Evolutionary conservation across 2,888 invertebrate species (phyloP).

Genomic region (Heliconius hortense): DNA sequence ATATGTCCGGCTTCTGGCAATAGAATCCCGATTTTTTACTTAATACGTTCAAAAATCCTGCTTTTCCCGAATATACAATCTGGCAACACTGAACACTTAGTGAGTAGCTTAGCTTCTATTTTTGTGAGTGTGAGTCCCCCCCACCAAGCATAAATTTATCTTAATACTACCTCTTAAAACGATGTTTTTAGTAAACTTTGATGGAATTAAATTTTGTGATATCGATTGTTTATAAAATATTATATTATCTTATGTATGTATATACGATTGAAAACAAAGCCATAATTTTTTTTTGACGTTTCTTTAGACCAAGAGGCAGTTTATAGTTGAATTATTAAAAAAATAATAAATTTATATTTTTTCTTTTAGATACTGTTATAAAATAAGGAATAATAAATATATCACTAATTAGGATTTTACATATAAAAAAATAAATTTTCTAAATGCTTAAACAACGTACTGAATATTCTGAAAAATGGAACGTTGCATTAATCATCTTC

Average conservation of each 20-base stretch:
- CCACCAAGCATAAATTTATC: neutral
- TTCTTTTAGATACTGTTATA: no score
- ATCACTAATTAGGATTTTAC: no score
- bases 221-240: neutral
- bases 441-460: neutral
- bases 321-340: neutral
- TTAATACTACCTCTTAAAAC: neutral
- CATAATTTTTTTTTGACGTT: neutral
- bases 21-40: no score
- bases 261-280: neutral
- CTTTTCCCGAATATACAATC: no score
- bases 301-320: neutral
- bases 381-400: no score
- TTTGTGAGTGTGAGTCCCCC: neutral
- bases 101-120: neutral
- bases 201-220: neutral
- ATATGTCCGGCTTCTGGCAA: no score
- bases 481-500: constrained; percentile 57
- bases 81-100: no score
- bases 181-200: neutral
- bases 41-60: no score
- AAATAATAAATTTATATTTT: no score
- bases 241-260: neutral
- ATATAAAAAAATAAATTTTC: no score
- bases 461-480: constrained; percentile 43